A percentile compares a stretch with the other conserved stretches of the same genome.
phyloP scores from a whole-genome alignment of 2,888 invertebrate species.

The Thymelicus acteon region DNA sequence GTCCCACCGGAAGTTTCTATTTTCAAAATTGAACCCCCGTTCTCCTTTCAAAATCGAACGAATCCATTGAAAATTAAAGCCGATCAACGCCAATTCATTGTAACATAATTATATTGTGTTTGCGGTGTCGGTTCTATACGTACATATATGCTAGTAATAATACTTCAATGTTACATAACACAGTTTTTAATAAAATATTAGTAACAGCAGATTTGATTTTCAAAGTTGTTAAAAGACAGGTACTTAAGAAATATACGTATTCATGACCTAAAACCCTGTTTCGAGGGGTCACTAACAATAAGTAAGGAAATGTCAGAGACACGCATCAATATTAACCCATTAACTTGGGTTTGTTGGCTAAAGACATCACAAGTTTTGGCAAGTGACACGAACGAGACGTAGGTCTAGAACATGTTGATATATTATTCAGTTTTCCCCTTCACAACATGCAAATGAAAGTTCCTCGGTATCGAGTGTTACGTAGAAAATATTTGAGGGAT shows the following conservation, averaged over 20 bases:
- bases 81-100: too few species aligned
- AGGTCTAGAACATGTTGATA: constrained; percentile 55
- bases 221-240: constrained; percentile 15
- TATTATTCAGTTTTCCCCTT: constrained; percentile 52
- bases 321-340: constrained; percentile 78
- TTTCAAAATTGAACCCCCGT: too few species aligned
- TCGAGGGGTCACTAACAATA: constrained; percentile 67
- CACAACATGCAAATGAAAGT: not conserved
- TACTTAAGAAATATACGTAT: not conserved
- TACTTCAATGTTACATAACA: too few species aligned
- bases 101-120: too few species aligned
- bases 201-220: not conserved
- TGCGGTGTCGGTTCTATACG: too few species aligned
- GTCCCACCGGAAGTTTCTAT: too few species aligned
- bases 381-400: constrained; percentile 57
- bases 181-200: too few species aligned
- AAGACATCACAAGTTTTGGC: constrained; percentile 57
- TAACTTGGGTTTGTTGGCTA: constrained; percentile 65
- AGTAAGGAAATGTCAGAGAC: constrained; percentile 75
- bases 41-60: too few species aligned
- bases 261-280: constrained; percentile 43
- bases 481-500: not conserved
- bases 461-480: not conserved
- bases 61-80: too few species aligned
- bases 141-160: too few species aligned